Evolutionary conservation across 2,888 invertebrate species (phyloP).

Genomic region (Mythimna ferrago): DNA sequence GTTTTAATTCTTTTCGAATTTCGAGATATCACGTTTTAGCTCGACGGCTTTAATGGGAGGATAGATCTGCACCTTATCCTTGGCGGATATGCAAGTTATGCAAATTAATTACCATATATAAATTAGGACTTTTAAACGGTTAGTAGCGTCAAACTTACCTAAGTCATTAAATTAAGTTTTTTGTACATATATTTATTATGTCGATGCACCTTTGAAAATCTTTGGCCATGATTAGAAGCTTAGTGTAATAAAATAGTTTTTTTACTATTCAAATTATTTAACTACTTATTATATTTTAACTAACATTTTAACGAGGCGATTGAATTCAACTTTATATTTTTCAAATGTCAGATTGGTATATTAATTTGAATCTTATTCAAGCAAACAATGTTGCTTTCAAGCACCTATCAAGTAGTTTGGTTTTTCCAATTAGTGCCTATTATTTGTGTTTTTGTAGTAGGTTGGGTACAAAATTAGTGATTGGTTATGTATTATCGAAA

Average conservation of each 20-base stretch:
- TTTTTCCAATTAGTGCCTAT: neutral
- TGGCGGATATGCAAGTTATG: too few relatives aligned
- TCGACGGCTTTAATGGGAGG: too few relatives aligned
- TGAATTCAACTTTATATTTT: slow-evolving; percentile 11
- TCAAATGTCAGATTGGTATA: neutral
- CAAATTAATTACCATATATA: too few relatives aligned
- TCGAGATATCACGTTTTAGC: too few relatives aligned
- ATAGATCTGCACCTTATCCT: too few relatives aligned
- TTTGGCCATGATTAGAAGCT: neutral
- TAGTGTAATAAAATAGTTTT: neutral
- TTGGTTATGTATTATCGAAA: neutral
- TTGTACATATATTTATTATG: too few relatives aligned
- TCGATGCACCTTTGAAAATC: neutral
- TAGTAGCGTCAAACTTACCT: too few relatives aligned
- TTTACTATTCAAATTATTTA: neutral
- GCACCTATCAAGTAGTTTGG: neutral
- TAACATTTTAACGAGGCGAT: slow-evolving; percentile 25
- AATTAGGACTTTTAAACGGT: too few relatives aligned
- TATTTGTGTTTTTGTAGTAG: neutral
- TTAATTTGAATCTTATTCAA: neutral
- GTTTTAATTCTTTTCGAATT: too few relatives aligned
- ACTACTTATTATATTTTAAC: neutral
- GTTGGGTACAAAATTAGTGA: neutral
- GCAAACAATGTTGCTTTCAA: neutral
- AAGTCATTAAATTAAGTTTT: too few relatives aligned